phyloP scores from a whole-genome alignment of 2,113 vertebrate species.

The Pyxicephalus adspersus region DNA sequence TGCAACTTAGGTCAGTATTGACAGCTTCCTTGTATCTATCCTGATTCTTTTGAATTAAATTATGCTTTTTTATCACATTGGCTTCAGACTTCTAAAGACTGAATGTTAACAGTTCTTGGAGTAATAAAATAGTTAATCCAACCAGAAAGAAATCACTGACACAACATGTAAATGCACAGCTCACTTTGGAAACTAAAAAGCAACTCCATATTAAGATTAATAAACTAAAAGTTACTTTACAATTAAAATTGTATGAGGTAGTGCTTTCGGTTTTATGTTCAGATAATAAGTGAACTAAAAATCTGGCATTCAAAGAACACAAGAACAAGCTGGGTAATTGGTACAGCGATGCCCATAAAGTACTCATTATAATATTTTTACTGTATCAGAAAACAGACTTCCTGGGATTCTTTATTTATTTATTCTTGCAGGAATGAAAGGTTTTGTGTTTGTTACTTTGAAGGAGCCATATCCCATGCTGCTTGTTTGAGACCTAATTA shows the following conservation, averaged over 20 bases:
- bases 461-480: slow-evolving; percentile 32
- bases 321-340: slow-evolving; percentile 54
- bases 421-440: slow-evolving; percentile 24
- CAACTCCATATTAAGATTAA: slow-evolving; percentile 44
- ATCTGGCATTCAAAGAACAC: slow-evolving; percentile 35
- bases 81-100: too few species aligned
- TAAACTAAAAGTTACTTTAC: slow-evolving; percentile 51
- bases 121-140: too few species aligned
- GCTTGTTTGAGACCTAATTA: slow-evolving; percentile 51
- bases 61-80: too few species aligned
- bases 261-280: slow-evolving; percentile 47
- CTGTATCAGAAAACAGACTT: slow-evolving; percentile 51
- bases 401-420: slow-evolving; percentile 47
- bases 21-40: too few species aligned
- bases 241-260: slow-evolving; percentile 56
- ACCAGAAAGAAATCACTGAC: not conserved
- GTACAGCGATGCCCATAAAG: slow-evolving; percentile 39
- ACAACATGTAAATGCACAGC: slow-evolving; percentile 30
- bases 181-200: slow-evolving; percentile 37
- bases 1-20: too few species aligned
- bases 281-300: slow-evolving; percentile 54
- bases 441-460: slow-evolving; percentile 52
- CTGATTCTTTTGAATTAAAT: too few species aligned
- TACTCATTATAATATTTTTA: slow-evolving; percentile 55
- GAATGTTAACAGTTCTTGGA: too few species aligned